Base-by-base conservation (phyloP, 92 coral and sea anemone species). In the Montipora capitata region DNA sequence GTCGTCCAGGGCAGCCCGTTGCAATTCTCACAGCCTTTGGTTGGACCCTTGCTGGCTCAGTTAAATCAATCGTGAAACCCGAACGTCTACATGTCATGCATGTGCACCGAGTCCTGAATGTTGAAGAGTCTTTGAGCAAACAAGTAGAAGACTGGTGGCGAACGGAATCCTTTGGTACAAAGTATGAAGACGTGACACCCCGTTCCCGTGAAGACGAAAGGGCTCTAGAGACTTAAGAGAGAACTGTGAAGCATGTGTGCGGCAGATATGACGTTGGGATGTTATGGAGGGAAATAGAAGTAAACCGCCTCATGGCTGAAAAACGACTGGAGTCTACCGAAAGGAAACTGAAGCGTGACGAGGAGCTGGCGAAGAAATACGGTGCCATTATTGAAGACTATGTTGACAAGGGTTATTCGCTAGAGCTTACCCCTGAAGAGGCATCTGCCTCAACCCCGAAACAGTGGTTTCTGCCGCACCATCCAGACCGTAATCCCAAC, bases 81-180 rank as follows among this genome's bases (percentile, higher is more conserved):
- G 89, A 83, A 41, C 14, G 77, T 67, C 73, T 68, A 11, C 88
- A 76, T 58, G 72, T 72, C 16, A 76, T 78, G 82, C 88, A 89
- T 57, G 77, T 85, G 42, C 63, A 86, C 49, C 90, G 78, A 2
- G 92, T 86, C 12, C 83, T 70, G 18, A 66, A 68, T 35, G 58
- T 74, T 4, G 92, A 94, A 2, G 91, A 90, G n/a, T 44, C 82
- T 4, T 89, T 87, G 5, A 78, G 39, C 52, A 70, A 52, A 38
- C 78, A 86, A 72, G 91, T 87, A 3, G 76, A 94, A 76, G 54
- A 89, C 68, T 91, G 90, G 78, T 94, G 95, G 95, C 73, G 69
- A 43, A 89, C 93, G 7, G 92, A 94, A 63, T 72, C 92, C 1
- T 94, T 88, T 85, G 91, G 91, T 4, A 78, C 89, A 11, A 88